phyloP scores from a whole-genome alignment of 2,888 invertebrate genomes.

The Chydorus sphaericus region DNA sequence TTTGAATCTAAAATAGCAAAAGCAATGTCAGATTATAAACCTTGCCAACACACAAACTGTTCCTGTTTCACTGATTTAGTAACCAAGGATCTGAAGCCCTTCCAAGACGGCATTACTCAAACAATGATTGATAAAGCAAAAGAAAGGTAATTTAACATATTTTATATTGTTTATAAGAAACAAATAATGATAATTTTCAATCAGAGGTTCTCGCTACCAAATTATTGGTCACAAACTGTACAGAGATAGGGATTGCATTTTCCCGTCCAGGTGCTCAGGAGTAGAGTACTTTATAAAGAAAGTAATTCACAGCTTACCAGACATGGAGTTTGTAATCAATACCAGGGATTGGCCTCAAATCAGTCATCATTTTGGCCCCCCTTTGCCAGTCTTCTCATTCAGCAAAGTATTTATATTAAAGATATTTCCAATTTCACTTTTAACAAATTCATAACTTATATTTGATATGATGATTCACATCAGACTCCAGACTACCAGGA shows the following conservation, averaged over 20 bases:
- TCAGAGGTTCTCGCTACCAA: slow-evolving; percentile 62
- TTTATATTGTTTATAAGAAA: slow-evolving; percentile 15
- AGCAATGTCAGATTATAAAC: slow-evolving; percentile 20
- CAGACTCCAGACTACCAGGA: slow-evolving; percentile 64
- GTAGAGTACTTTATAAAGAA: slow-evolving; percentile 72
- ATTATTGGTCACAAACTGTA: slow-evolving; percentile 65
- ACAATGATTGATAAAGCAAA: slow-evolving; percentile 45
- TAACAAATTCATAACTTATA: not conserved
- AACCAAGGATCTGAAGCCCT: slow-evolving; percentile 49
- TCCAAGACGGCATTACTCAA: slow-evolving; percentile 51
- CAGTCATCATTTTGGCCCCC: slow-evolving; percentile 41
- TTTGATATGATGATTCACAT: too few species aligned
- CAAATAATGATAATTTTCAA: slow-evolving; percentile 19
- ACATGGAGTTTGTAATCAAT: slow-evolving; percentile 77
- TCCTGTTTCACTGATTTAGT: slow-evolving; percentile 41
- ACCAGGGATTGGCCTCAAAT: slow-evolving; percentile 88
- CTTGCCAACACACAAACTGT: slow-evolving; percentile 22
- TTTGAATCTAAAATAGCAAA: slow-evolving; percentile 21
- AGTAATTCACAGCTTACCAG: slow-evolving; percentile 50
- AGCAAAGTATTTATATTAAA: slow-evolving; percentile 55
- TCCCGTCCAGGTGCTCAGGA: slow-evolving; percentile 79
- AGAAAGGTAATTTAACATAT: slow-evolving; percentile 22
- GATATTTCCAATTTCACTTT: slow-evolving; percentile 4
- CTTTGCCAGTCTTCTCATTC: slow-evolving; percentile 82
- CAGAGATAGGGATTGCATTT: slow-evolving; percentile 71